A percentile compares a stretch with the other conserved stretches of the same genome.
phyloP scores from a whole-genome alignment of 2,797 vertebrate species.

The Takifugu rubripes region DNA sequence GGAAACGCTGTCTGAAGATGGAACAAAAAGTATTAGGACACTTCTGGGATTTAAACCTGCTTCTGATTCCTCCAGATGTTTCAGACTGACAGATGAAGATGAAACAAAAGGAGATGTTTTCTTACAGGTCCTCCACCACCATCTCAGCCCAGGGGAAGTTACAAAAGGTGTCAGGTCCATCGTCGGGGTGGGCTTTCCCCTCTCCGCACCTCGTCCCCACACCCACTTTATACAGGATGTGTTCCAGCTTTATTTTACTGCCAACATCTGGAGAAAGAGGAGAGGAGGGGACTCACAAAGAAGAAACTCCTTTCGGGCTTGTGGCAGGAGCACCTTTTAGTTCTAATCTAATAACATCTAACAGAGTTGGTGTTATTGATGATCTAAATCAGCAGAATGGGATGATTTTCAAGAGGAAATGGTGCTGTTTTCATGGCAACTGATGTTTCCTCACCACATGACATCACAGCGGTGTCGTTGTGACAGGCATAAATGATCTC shows the following conservation, averaged over 20 bases:
- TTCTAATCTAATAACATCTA: too few species aligned
- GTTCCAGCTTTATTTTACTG: conserved; percentile 54
- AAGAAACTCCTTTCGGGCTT: neutral
- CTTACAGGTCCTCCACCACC: conserved; percentile 72
- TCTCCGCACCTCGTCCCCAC: conserved; percentile 62
- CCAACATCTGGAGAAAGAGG: conserved; percentile 36
- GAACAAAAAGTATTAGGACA: too few species aligned
- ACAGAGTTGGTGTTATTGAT: too few species aligned
- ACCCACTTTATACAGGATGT: conserved; percentile 68
- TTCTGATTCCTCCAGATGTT: neutral
- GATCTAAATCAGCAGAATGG: too few species aligned
- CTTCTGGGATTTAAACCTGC: too few species aligned
- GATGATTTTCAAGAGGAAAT: too few species aligned
- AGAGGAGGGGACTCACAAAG: neutral
- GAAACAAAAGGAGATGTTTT: too few species aligned
- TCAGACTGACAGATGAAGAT: too few species aligned
- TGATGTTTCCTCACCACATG: conserved; percentile 44
- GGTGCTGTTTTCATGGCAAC: too few species aligned
- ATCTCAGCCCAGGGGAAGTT: conserved; percentile 66
- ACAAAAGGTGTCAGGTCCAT: conserved; percentile 54
- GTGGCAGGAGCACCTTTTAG: too few species aligned
- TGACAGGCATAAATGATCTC: conserved; percentile 54
- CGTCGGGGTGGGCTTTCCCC: conserved; percentile 53
- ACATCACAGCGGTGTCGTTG: conserved; percentile 48
- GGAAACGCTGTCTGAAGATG: too few species aligned